Base-by-base conservation (phyloP, 2,797 vertebrate species). In the Erpetoichthys calabaricus region DNA sequence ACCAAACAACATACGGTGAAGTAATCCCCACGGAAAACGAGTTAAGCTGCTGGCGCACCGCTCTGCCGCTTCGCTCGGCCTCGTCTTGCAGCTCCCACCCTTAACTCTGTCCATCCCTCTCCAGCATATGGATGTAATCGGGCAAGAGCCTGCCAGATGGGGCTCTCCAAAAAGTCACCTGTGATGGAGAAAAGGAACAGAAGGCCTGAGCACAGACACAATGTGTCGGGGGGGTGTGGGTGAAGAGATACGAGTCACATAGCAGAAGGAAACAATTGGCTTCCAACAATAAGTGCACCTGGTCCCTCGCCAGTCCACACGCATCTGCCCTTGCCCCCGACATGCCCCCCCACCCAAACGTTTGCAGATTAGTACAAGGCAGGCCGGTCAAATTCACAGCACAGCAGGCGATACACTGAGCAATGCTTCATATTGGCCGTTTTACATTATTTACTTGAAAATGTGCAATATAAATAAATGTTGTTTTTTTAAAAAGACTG, bases 121-220 rank as follows among this genome's bases (percentile, higher is more conserved):
- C 67, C 67, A 79, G 90, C 91, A 94, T 96, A 91, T 94, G 93
- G 91, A 90, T 87, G 87, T 91, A 94, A 93, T 96, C 87, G 87
- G 87, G 87, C 89, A 85, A 89, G 82, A 90, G 86, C 84, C 72
- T 82, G 90, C 89, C 94, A 98, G 92, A 91, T 97, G 92, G 91
- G 89, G 85, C 25, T 86, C 88, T 88, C 84, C 87, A 92, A 89
- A 89, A 25, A 94, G 90, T 96, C 92, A 95, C 93, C 94, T 98
- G 92, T 93, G 91, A 89, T 78, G 76, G 84, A 75, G 78, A 60
- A 59, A 61, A 58, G 58, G 45, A 60, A 62, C 60, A 65, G 57
- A 59, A 57, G 57, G 55, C 54, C 54, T 44, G 7, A 59, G 59
- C 55, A 49, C 51, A 57, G 62, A 55, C 57, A 59, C 52, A 59